These are phyloP conservation scores for Lophius piscatorius DNA, from an alignment of 2,113 vertebrate species.

Conservation along the genomic window DNA sequence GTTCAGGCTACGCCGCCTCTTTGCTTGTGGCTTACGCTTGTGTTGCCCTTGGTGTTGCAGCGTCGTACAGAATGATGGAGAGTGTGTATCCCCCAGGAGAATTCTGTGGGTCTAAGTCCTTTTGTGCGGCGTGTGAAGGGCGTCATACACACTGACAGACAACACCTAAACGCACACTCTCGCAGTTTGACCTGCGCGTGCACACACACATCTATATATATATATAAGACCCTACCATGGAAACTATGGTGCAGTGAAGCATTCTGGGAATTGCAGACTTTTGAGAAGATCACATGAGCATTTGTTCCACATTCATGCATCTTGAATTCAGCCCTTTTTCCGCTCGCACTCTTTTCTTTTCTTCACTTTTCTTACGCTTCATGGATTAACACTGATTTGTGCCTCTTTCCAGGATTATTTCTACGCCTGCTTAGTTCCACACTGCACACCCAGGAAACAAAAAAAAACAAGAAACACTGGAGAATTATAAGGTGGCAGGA, in stretches of 20 bases:
- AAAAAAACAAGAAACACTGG: constrained; percentile 37
- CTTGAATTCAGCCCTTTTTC: constrained; percentile 43
- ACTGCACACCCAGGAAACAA: constrained; percentile 29
- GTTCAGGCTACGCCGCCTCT: constrained; percentile 23
- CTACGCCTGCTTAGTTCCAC: constrained; percentile 26
- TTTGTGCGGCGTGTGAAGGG: constrained; percentile 34
- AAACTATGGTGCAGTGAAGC: too few species aligned
- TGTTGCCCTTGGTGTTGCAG: constrained; percentile 37
- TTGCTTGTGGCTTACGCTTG: constrained; percentile 20
- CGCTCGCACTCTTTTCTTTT: constrained; percentile 26
- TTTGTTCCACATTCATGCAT: constrained; percentile 49
- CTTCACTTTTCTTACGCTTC: constrained; percentile 23
- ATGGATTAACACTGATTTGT: constrained; percentile 56
- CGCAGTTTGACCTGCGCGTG: constrained; percentile 20
- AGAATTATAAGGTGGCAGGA: too few species aligned
- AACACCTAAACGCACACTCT: constrained; percentile 24
- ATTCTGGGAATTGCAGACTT: not conserved
- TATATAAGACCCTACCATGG: too few species aligned
- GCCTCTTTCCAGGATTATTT: constrained; percentile 26
- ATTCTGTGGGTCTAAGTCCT: constrained; percentile 34
- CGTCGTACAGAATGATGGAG: constrained; percentile 31
- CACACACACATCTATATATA: not conserved
- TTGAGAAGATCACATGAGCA: constrained; percentile 27
- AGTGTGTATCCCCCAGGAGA: constrained; percentile 20
- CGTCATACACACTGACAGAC: constrained; percentile 7